Conservation (phyloP, 2,113 vertebrate species). For the Bombycilla garrulus region DNA sequence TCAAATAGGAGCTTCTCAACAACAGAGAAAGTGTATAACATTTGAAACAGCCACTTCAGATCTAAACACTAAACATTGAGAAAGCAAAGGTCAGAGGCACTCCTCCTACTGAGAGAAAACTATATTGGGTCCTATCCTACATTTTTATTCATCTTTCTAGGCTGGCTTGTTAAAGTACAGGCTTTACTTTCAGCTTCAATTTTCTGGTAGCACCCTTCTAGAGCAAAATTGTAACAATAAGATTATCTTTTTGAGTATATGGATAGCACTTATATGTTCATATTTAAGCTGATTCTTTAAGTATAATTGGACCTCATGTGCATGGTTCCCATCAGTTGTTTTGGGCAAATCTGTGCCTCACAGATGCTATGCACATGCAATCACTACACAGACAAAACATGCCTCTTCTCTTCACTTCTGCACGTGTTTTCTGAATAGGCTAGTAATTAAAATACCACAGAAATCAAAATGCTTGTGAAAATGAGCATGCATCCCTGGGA, state of each 20-base stretch:
- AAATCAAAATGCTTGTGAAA: slow-evolving; percentile 51
- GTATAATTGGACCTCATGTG: not conserved
- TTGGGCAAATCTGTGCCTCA: not conserved
- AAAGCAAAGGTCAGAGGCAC: slow-evolving; percentile 18
- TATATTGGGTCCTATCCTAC: not conserved
- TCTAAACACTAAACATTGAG: not conserved
- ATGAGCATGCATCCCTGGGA: slow-evolving; percentile 17
- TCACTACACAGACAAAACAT: not conserved
- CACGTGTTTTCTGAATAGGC: slow-evolving; percentile 14
- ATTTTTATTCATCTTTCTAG: not conserved
- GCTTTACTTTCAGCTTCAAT: not conserved
- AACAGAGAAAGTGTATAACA: not conserved
- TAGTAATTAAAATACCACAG: not conserved
- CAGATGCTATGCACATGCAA: not conserved
- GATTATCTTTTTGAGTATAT: not conserved
- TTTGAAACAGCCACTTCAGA: slow-evolving; percentile 14
- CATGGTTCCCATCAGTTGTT: not conserved
- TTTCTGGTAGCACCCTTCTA: not conserved
- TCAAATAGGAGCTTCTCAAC: slow-evolving; percentile 30
- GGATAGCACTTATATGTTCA: not conserved
- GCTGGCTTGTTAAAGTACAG: not conserved
- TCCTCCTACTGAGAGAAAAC: not conserved
- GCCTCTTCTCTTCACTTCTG: slow-evolving; percentile 32
- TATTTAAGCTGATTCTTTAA: not conserved
- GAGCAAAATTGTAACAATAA: not conserved